Conservation (phyloP, 2,888 invertebrate genomes). For the Drepanosiphum platanoidis region DNA sequence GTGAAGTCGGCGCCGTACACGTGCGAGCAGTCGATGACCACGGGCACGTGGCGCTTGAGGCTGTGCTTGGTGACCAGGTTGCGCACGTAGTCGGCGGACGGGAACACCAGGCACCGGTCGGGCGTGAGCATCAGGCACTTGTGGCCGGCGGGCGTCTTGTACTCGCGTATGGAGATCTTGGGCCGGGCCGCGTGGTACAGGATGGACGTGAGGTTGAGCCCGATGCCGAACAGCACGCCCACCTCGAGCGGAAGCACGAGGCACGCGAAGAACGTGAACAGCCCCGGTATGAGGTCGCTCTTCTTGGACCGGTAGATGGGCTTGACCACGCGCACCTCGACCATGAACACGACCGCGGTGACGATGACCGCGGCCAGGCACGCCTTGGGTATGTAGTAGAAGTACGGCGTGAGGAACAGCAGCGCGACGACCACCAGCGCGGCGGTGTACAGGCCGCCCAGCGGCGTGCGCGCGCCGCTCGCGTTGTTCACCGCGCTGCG, state of each 20-base stretch:
- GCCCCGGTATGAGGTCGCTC: conserved; percentile 84
- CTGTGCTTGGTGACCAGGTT: conserved; percentile 86
- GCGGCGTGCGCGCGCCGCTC: conserved; percentile 87
- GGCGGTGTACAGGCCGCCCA: conserved; percentile 84
- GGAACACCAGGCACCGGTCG: conserved; percentile 88
- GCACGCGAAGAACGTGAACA: conserved; percentile 86
- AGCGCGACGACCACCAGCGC: conserved; percentile 84
- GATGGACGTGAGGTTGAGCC: conserved; percentile 84
- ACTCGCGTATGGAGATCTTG: conserved; percentile 81
- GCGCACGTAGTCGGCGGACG: conserved; percentile 88
- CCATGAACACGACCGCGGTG: conserved; percentile 91
- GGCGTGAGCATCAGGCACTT: conserved; percentile 86
- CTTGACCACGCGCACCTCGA: conserved; percentile 84
- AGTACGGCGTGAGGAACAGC: conserved; percentile 87
- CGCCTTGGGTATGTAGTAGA: conserved; percentile 86
- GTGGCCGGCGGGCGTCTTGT: conserved; percentile 71
- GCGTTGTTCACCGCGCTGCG: conserved; percentile 89
- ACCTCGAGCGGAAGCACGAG: conserved; percentile 84
- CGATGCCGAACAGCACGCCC: conserved; percentile 86
- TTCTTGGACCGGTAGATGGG: conserved; percentile 92
- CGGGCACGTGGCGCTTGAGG: conserved; percentile 75
- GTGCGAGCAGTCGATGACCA: conserved; percentile 87
- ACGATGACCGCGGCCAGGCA: conserved; percentile 90
- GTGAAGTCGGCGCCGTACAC: conserved; percentile 90
- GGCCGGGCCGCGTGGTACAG: conserved; percentile 88